Percentiles rank a stretch among this genome's conserved stretches.
phyloP scores from a whole-genome alignment of 2,888 invertebrate genomes.

The Oscheius onirici region DNA sequence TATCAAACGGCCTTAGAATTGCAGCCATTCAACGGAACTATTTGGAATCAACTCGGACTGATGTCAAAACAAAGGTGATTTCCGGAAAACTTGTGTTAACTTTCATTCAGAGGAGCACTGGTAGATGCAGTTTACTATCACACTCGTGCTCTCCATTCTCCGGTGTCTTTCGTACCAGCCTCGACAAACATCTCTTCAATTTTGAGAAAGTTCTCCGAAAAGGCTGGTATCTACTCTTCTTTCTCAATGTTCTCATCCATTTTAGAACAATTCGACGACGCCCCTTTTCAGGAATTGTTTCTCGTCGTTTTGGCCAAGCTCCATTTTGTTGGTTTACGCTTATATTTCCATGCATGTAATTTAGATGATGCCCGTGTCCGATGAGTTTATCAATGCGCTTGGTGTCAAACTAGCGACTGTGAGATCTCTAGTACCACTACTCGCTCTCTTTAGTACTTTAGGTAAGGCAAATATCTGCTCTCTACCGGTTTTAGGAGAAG shows the following conservation, averaged over 20 bases:
- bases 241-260: background rate
- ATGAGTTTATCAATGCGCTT: background rate
- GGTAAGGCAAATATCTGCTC: background rate
- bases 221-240: background rate
- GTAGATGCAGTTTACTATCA: slow-evolving; percentile 38
- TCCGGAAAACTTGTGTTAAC: background rate
- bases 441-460: background rate
- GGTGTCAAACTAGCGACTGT: background rate
- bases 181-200: slow-evolving; percentile 40
- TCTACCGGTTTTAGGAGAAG: background rate
- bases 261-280: background rate
- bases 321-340: slow-evolving; percentile 27
- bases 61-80: slow-evolving; percentile 19
- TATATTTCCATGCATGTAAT: background rate
- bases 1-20: slow-evolving; percentile 41
- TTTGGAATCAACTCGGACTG: slow-evolving; percentile 52
- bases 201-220: slow-evolving; percentile 39
- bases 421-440: background rate
- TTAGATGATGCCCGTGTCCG: slow-evolving; percentile 1
- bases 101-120: background rate
- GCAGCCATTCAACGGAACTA: slow-evolving; percentile 41
- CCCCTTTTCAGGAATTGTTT: slow-evolving; percentile 1
- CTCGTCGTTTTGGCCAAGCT: slow-evolving; percentile 3
- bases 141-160: slow-evolving; percentile 43
- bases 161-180: slow-evolving; percentile 34